These are phyloP conservation scores for Drosophila pegasa DNA, from an alignment of 2,888 invertebrate genomes.

Conservation along the genomic window DNA sequence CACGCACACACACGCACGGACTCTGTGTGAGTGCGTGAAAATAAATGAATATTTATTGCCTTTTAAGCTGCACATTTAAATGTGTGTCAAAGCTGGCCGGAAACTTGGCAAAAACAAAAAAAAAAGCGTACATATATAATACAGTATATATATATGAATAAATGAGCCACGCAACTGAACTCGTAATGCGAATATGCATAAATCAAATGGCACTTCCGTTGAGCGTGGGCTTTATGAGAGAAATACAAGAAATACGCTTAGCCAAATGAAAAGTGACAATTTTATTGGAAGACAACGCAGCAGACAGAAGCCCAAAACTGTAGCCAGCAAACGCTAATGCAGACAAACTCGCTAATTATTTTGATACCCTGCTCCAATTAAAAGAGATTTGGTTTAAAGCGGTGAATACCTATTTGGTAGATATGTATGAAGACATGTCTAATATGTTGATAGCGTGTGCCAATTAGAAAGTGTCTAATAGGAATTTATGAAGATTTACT, in stretches of 20 bases:
- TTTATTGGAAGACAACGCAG: constrained; percentile 67
- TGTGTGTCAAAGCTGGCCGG: constrained; percentile 71
- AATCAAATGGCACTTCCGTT: constrained; percentile 75
- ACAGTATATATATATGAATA: not conserved
- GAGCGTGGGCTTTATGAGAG: constrained; percentile 51
- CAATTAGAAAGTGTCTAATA: not conserved
- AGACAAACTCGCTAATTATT: constrained; percentile 40
- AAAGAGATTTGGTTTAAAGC: not conserved
- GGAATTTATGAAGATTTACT: not conserved
- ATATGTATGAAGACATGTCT: not conserved
- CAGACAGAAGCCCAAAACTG: constrained; percentile 18
- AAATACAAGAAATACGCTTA: constrained; percentile 20
- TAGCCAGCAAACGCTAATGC: constrained; percentile 44
- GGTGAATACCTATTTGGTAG: not conserved
- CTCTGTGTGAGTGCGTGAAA: not conserved
- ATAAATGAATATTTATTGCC: constrained; percentile 62
- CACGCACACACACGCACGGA: not conserved
- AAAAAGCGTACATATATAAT: not conserved
- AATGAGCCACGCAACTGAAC: constrained; percentile 40
- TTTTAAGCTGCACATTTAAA: constrained; percentile 58
- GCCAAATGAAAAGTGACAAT: constrained; percentile 74
- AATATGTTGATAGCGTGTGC: not conserved
- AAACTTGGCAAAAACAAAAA: constrained; percentile 59
- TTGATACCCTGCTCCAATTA: constrained; percentile 11
- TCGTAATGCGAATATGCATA: constrained; percentile 69